Conservation (phyloP, 1,140 invertebrate species). For the Psilanteris sp. region DNA sequence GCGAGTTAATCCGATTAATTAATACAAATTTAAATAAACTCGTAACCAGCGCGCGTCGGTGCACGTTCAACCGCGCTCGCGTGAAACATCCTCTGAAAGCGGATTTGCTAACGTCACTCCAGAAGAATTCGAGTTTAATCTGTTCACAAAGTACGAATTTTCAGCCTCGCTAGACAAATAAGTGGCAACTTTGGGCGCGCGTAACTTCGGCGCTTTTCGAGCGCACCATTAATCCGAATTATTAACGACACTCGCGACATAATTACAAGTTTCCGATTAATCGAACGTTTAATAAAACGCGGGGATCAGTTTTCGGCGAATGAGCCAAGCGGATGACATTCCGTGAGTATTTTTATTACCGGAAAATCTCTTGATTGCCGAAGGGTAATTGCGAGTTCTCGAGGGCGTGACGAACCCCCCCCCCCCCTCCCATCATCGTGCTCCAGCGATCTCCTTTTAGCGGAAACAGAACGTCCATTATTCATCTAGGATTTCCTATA, state of each 20-base stretch:
- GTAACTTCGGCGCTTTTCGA: neutral
- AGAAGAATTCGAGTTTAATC: slow-evolving; percentile 6
- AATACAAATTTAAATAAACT: no score
- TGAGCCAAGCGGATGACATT: slow-evolving; percentile 36
- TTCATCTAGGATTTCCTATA: slow-evolving; percentile 62
- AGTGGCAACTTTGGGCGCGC: no score
- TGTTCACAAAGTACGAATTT: slow-evolving; percentile 1
- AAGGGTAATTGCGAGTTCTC: slow-evolving; percentile 39
- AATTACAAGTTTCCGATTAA: slow-evolving; percentile 32
- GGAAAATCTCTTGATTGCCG: slow-evolving; percentile 51
- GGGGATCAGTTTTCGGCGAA: slow-evolving; percentile 5
- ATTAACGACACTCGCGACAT: slow-evolving; percentile 7
- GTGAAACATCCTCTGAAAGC: no score
- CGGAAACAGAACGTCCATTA: slow-evolving; percentile 38
- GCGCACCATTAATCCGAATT: neutral
- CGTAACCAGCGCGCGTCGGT: no score
- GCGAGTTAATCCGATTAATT: no score
- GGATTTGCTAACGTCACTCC: no score
- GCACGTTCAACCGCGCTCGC: no score
- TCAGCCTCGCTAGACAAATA: neutral
- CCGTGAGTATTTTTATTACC: slow-evolving; percentile 49
- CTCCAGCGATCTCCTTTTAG: no score
- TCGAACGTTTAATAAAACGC: slow-evolving; percentile 25
- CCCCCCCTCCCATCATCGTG: no score
- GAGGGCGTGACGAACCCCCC: slow-evolving; percentile 29